These are phyloP conservation scores for Scortum barcoo DNA, from an alignment of 2,113 vertebrate species.

Conservation along the genomic window DNA sequence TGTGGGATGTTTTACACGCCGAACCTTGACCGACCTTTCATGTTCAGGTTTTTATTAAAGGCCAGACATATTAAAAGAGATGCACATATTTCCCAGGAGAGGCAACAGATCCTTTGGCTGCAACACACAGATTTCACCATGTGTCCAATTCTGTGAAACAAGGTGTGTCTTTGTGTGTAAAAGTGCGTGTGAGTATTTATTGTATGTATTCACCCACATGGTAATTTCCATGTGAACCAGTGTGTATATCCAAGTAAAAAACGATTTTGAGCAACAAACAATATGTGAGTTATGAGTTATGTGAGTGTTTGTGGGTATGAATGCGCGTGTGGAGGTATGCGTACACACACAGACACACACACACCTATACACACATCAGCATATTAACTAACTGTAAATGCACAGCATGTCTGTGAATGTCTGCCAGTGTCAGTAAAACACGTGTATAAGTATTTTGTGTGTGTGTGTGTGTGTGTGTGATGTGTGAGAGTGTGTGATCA, in stretches of 20 bases:
- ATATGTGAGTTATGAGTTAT: conserved; percentile 3
- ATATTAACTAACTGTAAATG: conserved; percentile 47
- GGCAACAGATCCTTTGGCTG: conserved; percentile 38
- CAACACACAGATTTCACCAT: conserved; percentile 38
- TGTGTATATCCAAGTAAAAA: conserved; percentile 1
- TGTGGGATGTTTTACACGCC: conserved; percentile 46
- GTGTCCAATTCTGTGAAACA: conserved; percentile 33
- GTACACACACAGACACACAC: background rate
- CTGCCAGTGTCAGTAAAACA: conserved; percentile 58
- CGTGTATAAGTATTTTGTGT: conserved; percentile 32
- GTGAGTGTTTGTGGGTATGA: conserved; percentile 26
- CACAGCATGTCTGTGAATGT: conserved; percentile 48
- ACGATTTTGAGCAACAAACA: conserved; percentile 21
- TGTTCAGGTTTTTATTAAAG: conserved; percentile 67
- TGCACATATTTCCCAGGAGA: conserved; percentile 70
- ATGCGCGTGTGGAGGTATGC: background rate
- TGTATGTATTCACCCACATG: background rate
- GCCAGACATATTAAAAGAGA: conserved; percentile 64
- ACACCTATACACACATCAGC: background rate
- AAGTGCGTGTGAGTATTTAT: background rate
- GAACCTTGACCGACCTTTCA: conserved; percentile 56
- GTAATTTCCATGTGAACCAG: background rate
- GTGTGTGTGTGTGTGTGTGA: conserved; percentile 15
- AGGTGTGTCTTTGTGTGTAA: background rate
- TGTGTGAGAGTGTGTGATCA: conserved; percentile 46